These are phyloP conservation scores for Ophraella communa DNA, from an alignment of 2,888 invertebrate species.

Conservation along the genomic window DNA sequence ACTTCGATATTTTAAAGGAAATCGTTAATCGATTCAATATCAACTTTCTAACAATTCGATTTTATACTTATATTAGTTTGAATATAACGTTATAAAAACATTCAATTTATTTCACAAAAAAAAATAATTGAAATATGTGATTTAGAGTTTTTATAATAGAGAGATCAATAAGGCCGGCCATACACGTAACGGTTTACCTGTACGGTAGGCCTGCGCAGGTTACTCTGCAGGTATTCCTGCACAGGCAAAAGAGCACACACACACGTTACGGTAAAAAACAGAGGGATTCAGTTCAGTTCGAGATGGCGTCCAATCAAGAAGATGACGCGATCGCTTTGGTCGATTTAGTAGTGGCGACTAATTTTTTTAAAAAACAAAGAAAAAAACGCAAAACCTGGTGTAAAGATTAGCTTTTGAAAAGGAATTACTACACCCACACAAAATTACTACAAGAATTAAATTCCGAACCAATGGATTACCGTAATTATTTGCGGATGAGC, in stretches of 20 bases:
- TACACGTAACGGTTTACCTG: not conserved
- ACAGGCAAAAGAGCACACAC: constrained; percentile 3
- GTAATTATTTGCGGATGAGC: constrained; percentile 40
- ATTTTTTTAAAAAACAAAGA: constrained; percentile 1
- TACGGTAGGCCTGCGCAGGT: not conserved
- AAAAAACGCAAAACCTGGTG: constrained; percentile 17
- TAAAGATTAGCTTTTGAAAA: constrained; percentile 17
- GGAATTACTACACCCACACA: constrained; percentile 12
- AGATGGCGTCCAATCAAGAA: not conserved
- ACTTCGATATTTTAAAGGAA: too few relatives aligned
- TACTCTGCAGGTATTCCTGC: not conserved
- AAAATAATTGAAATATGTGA: too few relatives aligned
- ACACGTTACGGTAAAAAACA: not conserved
- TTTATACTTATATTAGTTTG: too few relatives aligned
- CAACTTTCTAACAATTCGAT: too few relatives aligned
- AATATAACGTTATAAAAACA: too few relatives aligned
- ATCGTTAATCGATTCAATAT: too few relatives aligned
- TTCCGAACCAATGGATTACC: constrained; percentile 27
- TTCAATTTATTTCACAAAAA: too few relatives aligned
- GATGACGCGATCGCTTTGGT: constrained; percentile 3
- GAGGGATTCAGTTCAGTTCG: not conserved
- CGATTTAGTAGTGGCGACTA: not conserved
- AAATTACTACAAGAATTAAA: constrained; percentile 16
- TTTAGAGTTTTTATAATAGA: too few relatives aligned
- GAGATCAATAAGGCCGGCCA: not conserved